These are phyloP conservation scores for Trichoplusia ni DNA, from an alignment of 1,140 invertebrate species.

Conservation along the genomic window DNA sequence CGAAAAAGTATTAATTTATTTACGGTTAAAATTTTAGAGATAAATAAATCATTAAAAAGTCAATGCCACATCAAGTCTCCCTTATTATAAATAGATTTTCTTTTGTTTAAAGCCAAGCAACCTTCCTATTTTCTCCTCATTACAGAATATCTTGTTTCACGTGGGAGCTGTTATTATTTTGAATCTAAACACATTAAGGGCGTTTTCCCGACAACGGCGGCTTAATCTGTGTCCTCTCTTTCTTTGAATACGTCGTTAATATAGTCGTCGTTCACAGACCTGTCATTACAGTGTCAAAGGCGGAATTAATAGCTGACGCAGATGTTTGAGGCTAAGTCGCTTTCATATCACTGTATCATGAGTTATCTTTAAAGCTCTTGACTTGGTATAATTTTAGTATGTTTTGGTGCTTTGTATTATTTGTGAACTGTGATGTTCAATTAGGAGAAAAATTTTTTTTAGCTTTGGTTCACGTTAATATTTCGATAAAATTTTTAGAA, in stretches of 20 bases:
- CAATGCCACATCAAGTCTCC: no score
- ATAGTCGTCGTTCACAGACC: not conserved
- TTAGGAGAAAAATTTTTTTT: not conserved
- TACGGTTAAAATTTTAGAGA: no score
- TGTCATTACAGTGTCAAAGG: constrained; percentile 17
- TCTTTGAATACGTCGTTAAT: constrained; percentile 25
- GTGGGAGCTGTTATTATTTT: not conserved
- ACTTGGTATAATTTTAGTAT: not conserved
- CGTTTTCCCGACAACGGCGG: not conserved
- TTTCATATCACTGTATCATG: not conserved
- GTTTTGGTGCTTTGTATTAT: not conserved
- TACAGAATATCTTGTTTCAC: not conserved
- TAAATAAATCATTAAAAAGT: no score
- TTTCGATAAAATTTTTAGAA: no score
- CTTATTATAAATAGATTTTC: no score
- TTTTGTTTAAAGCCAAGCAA: no score
- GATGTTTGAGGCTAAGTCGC: not conserved
- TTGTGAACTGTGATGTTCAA: not conserved
- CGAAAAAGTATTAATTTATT: no score
- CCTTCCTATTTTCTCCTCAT: not conserved
- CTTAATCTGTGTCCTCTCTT: no score
- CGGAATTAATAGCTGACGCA: constrained; percentile 15
- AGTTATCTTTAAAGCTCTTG: no score
- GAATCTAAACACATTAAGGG: constrained; percentile 3
- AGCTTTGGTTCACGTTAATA: no score